Percentiles rank a stretch among this genome's conserved stretches.
These are phyloP conservation scores for Ursus arctos DNA, from an alignment of 2,113 vertebrate genomes.

Conservation along the genomic window DNA sequence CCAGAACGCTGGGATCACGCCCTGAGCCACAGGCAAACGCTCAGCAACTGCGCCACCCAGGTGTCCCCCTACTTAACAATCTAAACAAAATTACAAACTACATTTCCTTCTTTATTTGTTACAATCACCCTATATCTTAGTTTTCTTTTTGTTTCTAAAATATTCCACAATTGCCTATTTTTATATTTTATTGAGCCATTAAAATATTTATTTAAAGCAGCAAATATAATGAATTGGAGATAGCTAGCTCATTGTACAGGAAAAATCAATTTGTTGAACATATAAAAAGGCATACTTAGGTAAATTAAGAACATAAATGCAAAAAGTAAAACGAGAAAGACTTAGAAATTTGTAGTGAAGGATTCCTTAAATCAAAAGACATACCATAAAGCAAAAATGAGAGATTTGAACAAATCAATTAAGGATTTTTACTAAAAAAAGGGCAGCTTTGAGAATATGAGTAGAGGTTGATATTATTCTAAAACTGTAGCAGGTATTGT, in stretches of 20 bases:
- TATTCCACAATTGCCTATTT: neutral
- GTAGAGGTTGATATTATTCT: neutral
- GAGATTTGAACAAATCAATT: neutral
- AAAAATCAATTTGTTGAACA: neutral
- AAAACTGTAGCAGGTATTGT: neutral
- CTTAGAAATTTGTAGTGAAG: neutral
- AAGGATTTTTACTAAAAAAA: neutral
- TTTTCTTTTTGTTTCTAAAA: slow-evolving; percentile 8
- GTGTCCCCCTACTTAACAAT: neutral
- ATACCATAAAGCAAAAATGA: neutral
- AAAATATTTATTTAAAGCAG: neutral
- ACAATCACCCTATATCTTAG: neutral
- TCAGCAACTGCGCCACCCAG: no score
- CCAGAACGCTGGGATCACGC: no score
- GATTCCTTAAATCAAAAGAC: neutral
- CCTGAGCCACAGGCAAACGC: no score
- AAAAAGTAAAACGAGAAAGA: neutral
- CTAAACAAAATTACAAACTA: neutral
- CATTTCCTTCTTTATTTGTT: neutral
- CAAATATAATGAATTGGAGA: neutral
- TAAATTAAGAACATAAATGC: neutral
- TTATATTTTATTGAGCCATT: neutral
- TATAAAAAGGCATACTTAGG: neutral
- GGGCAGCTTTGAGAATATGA: neutral
- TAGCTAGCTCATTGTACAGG: neutral